Base-by-base conservation (phyloP, 2,797 vertebrate species). In the Kryptopterus vitreolus region DNA sequence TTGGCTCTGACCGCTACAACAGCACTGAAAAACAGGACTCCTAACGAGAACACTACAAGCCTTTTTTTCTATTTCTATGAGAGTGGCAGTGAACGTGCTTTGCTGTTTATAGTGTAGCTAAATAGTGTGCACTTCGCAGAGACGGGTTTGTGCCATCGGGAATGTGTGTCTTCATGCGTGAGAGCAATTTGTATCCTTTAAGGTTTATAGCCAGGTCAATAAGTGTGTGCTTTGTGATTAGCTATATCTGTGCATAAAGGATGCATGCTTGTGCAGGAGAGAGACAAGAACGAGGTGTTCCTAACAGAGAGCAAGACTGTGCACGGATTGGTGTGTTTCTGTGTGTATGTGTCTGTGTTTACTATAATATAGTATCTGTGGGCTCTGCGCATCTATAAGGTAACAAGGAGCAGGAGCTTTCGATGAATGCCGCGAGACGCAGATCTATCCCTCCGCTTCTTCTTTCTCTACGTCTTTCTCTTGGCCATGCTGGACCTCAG, bases 401-500 rank as follows among this genome's bases (percentile, higher is more conserved):
- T 57, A 59, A n/a, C 11, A 61, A 70, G 50, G 38, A 77, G 35
- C 20, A 78, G 65, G 46, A 59, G 15, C 50, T 73, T 81, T 59
- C 55, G 43, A 77, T 53, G 7, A 43, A 57, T 87, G 83, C 78
- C 84, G 83, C 79, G 35, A 76, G 50, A 58, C n/a, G 48, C 65
- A 52, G 55, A 26, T 58, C 58, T 66, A 22, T 68, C 52, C 24
- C 22, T 33, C 48, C 15, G 16, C 72, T 38, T 53, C n/a, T 71
- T 29, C 20, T 38, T 15, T 70, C 77, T 82, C 79, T 80, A 98
- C 81, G 91, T 88, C 72, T 86, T 93, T 81, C 85, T 79, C 86
- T 93, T 96, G 82, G 92, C 92, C 98, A 99, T 99, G 93, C 94
- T 98, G 86, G 96, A 93, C 81, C 97, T 95, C 85, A 99, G 92